A percentile compares a stretch with the other conserved stretches of the same genome.
phyloP scores from a whole-genome alignment of 30 jellyfish, hydroid and myxozoan genomes.

The Pelagia noctiluca region DNA sequence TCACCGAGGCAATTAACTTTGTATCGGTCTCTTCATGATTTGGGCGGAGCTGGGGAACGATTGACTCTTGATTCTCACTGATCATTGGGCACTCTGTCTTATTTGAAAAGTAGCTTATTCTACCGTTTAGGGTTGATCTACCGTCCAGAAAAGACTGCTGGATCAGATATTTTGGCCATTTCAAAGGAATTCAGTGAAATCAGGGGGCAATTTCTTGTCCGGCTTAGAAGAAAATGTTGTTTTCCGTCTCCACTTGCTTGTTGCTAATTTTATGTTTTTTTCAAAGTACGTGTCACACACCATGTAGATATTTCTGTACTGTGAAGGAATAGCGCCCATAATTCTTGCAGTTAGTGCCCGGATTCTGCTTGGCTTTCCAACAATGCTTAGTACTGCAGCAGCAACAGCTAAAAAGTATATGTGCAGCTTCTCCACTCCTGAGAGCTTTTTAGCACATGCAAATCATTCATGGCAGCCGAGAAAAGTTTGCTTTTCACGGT shows the following conservation, averaged over 20 bases:
- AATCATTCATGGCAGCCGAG: not conserved
- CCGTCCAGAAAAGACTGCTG: not conserved
- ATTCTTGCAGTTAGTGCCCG: no score
- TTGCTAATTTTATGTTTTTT: no score
- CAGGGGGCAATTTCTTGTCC: no score
- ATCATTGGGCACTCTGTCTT: not conserved
- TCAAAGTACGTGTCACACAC: no score
- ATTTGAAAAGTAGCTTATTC: not conserved
- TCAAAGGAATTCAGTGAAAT: not conserved
- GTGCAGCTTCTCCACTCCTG: no score
- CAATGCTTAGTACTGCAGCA: no score
- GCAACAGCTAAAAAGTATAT: no score
- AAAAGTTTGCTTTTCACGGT: slow-evolving; percentile 15
- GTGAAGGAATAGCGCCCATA: no score
- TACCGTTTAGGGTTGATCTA: not conserved
- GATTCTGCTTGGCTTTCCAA: no score
- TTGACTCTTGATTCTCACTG: not conserved
- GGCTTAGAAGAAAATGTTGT: no score
- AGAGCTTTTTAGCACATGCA: not conserved
- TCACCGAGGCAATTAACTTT: not conserved
- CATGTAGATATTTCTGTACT: no score
- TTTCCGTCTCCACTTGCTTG: no score
- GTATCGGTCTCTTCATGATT: not conserved
- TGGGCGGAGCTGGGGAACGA: not conserved
- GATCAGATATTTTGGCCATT: not conserved